A percentile compares a stretch with the other conserved stretches of the same genome.
These are phyloP conservation scores for Drosophila sturtevanti DNA, from an alignment of 1,140 invertebrate genomes.

Conservation along the genomic window DNA sequence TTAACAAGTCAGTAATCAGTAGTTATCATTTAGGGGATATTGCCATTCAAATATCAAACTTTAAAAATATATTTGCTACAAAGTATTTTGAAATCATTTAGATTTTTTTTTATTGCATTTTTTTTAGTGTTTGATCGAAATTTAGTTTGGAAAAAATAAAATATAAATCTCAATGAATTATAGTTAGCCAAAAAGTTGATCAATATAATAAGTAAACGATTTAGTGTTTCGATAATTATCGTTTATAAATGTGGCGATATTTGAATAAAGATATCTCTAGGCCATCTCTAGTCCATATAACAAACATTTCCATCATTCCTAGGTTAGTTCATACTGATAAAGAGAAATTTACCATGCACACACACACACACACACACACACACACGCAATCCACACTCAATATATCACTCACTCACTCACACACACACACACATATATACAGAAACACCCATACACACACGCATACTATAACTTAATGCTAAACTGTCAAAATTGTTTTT, in stretches of 20 bases:
- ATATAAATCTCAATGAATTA: not conserved
- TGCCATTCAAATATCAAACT: conserved; percentile 3
- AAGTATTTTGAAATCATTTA: too few species aligned
- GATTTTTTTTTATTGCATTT: too few species aligned
- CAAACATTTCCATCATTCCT: not conserved
- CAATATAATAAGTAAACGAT: not conserved
- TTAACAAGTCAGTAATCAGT: conserved; percentile 36
- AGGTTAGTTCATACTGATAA: not conserved
- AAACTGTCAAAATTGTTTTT: conserved; percentile 30
- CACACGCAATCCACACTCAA: not conserved
- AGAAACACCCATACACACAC: conserved; percentile 14
- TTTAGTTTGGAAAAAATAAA: not conserved
- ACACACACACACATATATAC: conserved; percentile 28
- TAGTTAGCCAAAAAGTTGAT: not conserved
- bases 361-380: not conserved
- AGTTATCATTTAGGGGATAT: conserved; percentile 4
- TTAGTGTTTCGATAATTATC: not conserved
- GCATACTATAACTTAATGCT: conserved; percentile 16
- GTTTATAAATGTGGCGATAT: not conserved
- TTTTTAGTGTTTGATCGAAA: not conserved
- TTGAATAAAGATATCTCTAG: conserved; percentile 6
- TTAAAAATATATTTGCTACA: too few species aligned
- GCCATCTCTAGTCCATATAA: not conserved
- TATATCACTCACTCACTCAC: not conserved
- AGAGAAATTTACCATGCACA: not conserved